Evolutionary conservation across 2,113 vertebrate species (phyloP), one percentile per base, ranked within the genome.

Genomic region (Bungarus multicinctus): DNA sequence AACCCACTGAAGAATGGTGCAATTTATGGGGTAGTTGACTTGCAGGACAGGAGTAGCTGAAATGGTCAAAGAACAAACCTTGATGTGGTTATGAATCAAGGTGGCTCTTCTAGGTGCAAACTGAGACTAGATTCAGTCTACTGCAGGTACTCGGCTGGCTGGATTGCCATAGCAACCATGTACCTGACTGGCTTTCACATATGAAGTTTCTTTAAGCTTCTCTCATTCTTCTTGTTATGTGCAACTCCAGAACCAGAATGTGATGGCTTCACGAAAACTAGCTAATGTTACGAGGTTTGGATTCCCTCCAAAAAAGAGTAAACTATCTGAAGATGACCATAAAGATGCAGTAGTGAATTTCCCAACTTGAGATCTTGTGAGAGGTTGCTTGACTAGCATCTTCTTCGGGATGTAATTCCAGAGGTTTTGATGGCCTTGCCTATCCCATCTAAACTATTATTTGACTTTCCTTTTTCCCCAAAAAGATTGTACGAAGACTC

Each of bases 1-100:
- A 97, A 95, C 95, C 64, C 90, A 95, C 88, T 94, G 95, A 96
- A 94, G n/a, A 85, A 94, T 52, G 50, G 50, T 11, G 94, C 54
- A 90, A 95, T 96, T 95, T 93, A 74, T 27, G 95, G 91, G 93
- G 90, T 93, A n/a, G 94, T 93, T 94, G 89, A 94, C 95, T 93
- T 6, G 18, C 5, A 43, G 34, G 74, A 22, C 7, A 22, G 18
- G 25, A 88, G 58, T 1, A 69, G 87, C 11, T 30, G 20, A 64
- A 90, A 58, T 53, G 54, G 94, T 94, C 93, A 95, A 60, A 89
- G 93, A n/a, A 12, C 0, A 1, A 92, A 91, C 93, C 58, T 93
- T 93, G 92, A 92, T 90, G 43, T 10, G 89, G 57, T 47, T 52
- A 23, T 23, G 88, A 74, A 94, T 55, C 88, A 89, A 20, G 30